phyloP scores from a whole-genome alignment of 1,140 invertebrate species.

The Littorina saxatilis region DNA sequence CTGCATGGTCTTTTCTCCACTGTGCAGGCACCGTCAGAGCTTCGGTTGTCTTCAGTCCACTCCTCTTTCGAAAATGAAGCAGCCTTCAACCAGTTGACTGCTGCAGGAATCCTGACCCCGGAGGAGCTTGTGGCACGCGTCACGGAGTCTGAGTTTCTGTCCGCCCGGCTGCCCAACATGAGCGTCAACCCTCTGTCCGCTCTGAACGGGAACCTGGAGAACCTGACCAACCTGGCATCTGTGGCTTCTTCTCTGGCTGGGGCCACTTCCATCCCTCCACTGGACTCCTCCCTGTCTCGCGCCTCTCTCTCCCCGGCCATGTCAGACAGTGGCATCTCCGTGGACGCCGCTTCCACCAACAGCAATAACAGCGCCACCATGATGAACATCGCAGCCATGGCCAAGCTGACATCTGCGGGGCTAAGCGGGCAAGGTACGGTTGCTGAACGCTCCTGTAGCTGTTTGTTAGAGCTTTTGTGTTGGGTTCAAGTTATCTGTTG shows the following conservation, averaged over 20 bases:
- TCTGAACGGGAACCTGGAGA: constrained; percentile 18
- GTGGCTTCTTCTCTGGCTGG: constrained; percentile 36
- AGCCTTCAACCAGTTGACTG: constrained; percentile 6
- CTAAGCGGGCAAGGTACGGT: not conserved
- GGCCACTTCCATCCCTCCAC: constrained; percentile 35
- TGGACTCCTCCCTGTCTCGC: constrained; percentile 56
- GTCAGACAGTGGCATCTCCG: constrained; percentile 75
- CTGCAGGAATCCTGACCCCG: constrained; percentile 72
- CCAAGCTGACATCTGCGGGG: constrained; percentile 83
- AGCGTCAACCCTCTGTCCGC: constrained; percentile 50
- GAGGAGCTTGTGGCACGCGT: constrained; percentile 56
- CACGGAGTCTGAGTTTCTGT: constrained; percentile 36
- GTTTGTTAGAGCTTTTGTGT: no score
- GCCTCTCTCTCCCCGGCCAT: constrained; percentile 59
- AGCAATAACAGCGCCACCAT: constrained; percentile 82
- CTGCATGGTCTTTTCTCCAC: not conserved
- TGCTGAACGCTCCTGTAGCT: no score
- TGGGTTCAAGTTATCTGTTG: no score
- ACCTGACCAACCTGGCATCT: constrained; percentile 33
- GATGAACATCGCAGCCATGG: constrained; percentile 91
- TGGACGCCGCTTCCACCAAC: constrained; percentile 81
- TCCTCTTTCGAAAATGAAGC: constrained; percentile 75
- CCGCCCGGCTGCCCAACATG: constrained; percentile 34
- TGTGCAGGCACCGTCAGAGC: constrained; percentile 1
- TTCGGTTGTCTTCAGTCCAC: constrained; percentile 67